phyloP scores from a whole-genome alignment of 1,140 invertebrate genomes.

The Yoshiicerus persimilis region DNA sequence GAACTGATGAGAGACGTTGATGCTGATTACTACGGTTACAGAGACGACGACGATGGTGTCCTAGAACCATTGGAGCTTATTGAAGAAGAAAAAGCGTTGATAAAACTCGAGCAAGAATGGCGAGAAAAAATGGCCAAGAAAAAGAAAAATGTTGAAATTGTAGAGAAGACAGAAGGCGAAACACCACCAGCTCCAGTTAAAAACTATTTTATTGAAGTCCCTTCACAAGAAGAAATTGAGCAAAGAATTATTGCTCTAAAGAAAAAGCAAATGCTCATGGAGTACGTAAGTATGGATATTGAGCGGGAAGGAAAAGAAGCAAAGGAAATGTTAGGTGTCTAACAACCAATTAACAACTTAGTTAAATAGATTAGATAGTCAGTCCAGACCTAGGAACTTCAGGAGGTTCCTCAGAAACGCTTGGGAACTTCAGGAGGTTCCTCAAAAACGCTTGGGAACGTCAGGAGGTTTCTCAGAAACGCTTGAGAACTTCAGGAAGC shows the following conservation, averaged over 20 bases:
- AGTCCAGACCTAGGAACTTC: too few species aligned
- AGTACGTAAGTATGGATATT: conserved; percentile 37
- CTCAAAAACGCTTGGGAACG: too few species aligned
- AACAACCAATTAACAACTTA: background rate
- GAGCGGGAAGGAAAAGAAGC: conserved; percentile 34
- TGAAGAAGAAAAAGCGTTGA: conserved; percentile 39
- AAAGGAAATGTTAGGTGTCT: conserved; percentile 37
- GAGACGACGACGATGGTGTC: conserved; percentile 97
- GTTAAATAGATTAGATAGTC: too few species aligned
- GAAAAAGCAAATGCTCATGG: conserved; percentile 74
- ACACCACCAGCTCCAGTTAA: conserved; percentile 53
- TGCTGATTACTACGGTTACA: conserved; percentile 97
- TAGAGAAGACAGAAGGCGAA: conserved; percentile 58
- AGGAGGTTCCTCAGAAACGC: too few species aligned
- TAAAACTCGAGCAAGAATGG: conserved; percentile 48
- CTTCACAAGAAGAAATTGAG: conserved; percentile 85
- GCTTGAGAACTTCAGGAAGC: too few species aligned
- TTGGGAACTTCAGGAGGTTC: too few species aligned
- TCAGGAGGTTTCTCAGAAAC: too few species aligned
- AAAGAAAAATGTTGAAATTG: conserved; percentile 54
- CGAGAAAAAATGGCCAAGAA: conserved; percentile 53
- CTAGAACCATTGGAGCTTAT: conserved; percentile 78
- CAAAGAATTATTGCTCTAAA: conserved; percentile 81
- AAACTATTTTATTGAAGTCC: conserved; percentile 74
- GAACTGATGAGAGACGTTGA: conserved; percentile 98